Evolutionary conservation across 2,797 vertebrate species (phyloP).

Genomic region (Peromyscus aztecus): DNA sequence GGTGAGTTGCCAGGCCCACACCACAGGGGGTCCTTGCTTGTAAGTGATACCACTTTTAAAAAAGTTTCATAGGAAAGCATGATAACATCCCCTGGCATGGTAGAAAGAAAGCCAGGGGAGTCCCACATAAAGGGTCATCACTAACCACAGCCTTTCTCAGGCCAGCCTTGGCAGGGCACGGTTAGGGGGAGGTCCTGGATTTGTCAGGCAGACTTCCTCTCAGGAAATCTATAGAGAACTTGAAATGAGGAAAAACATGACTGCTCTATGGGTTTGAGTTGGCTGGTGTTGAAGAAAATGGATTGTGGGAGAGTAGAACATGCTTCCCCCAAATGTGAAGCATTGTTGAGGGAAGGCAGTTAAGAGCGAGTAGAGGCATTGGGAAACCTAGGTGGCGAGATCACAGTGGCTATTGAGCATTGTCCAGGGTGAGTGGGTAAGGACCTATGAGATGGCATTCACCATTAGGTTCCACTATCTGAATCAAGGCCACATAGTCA

Average conservation of each 20-base stretch:
- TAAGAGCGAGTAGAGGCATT: background rate
- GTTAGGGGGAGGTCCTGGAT: background rate
- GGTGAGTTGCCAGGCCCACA: constrained; percentile 2
- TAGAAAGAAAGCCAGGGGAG: background rate
- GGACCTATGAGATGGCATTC: background rate
- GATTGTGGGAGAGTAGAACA: background rate
- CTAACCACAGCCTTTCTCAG: constrained; percentile 3
- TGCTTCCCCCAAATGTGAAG: background rate
- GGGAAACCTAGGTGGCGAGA: background rate
- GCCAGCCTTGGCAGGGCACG: background rate
- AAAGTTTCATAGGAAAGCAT: constrained; percentile 1
- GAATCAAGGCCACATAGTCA: constrained; percentile 1
- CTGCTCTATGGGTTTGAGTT: constrained; percentile 3
- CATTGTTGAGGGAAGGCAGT: background rate
- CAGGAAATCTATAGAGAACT: constrained; percentile 48
- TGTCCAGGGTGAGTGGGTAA: background rate
- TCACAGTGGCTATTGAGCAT: background rate
- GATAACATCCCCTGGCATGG: background rate
- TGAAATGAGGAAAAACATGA: constrained; percentile 4
- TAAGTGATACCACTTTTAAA: constrained; percentile 66
- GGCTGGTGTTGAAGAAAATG: background rate
- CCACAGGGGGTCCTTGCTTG: background rate
- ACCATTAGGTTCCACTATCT: background rate
- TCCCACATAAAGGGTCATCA: background rate
- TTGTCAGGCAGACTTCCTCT: constrained; percentile 37